Base-by-base conservation (phyloP, 2,113 vertebrate genomes). In the Sinosuthora webbiana region DNA sequence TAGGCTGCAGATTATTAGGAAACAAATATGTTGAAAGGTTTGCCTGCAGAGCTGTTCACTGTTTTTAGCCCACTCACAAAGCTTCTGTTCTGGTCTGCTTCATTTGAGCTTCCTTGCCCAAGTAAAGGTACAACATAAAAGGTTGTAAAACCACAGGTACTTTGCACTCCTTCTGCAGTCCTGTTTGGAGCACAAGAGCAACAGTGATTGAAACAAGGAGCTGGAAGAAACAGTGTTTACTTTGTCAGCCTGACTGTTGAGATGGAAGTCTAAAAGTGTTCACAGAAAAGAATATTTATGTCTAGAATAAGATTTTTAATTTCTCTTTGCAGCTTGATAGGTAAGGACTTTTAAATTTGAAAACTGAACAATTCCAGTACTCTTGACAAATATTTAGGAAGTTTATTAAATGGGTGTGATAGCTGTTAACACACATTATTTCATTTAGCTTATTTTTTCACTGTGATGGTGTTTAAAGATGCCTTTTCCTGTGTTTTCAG, bases 21-120 rank as follows among this genome's bases (percentile, higher is more conserved):
- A 80, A 53, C 0, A 0, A 45, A 33, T 33, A 25, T 0, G 1
- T 49, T 60, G 42, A 45, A 68, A 42, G 28, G 4, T 41, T 42
- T 50, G 10, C 23, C 28, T 79, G 39, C 37, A 76, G 83, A 82
- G 25, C 37, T 93, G 47, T 42, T 62, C 17, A 27, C 17, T 33
- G 13, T 69, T 89, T 47, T 73, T 68, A 22, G n/a, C 31, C 22
- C 17, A 16, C 37, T 44, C 15, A 53, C 52, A 70, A 63, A 82
- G 27, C 25, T 89, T 27, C 47, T 41, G 12, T 52, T 84, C 33
- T 82, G 15, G 22, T 80, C 65, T 83, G 52, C 50, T 86, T 86
- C 50, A 13, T 59, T 88, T 91, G 28, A 89, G 47, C 21, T 80
- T 42, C 68, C 50, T 19, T 81, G 39, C 39, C n/a, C 9, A 19